A percentile compares a stretch with the other conserved stretches of the same genome.
These are phyloP conservation scores for Aphodius sticticus DNA, from an alignment of 2,888 invertebrate species.

Conservation along the genomic window DNA sequence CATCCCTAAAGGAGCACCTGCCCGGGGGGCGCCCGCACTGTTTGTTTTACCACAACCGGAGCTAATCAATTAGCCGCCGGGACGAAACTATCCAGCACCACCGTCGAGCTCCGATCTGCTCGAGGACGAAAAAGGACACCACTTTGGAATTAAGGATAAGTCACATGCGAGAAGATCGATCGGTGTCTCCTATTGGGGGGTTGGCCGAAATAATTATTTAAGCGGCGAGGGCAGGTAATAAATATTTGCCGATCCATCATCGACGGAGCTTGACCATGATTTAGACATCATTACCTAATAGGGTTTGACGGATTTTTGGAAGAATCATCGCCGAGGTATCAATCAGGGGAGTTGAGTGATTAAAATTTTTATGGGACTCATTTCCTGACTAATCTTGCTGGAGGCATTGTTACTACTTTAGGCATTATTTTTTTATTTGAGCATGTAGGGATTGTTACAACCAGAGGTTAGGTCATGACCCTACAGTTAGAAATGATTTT, in stretches of 20 bases:
- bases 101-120: background rate
- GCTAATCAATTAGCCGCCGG: conserved; percentile 45
- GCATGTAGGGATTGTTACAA: too few species aligned
- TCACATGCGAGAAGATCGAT: background rate
- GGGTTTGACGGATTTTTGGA: conserved; percentile 31
- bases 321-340: background rate
- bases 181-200: conserved; percentile 11
- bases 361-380: too few species aligned
- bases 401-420: too few species aligned
- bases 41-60: conserved; percentile 50
- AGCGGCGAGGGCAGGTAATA: conserved; percentile 9
- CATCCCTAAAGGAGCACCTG: conserved; percentile 54
- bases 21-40: conserved; percentile 52
- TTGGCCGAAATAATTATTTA: conserved; percentile 22
- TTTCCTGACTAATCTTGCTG: too few species aligned
- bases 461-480: too few species aligned
- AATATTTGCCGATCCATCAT: conserved; percentile 23
- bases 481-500: too few species aligned
- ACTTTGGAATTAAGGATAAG: background rate
- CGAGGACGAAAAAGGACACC: conserved; percentile 13
- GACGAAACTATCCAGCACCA: conserved; percentile 18
- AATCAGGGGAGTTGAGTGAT: background rate
- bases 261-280: conserved; percentile 6
- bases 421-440: too few species aligned
- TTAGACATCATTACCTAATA: conserved; percentile 33